Percentiles rank a stretch among this genome's conserved stretches.
These are phyloP conservation scores for Brachypodius melanocephalos DNA, from an alignment of 2,113 vertebrate genomes.

Conservation along the genomic window DNA sequence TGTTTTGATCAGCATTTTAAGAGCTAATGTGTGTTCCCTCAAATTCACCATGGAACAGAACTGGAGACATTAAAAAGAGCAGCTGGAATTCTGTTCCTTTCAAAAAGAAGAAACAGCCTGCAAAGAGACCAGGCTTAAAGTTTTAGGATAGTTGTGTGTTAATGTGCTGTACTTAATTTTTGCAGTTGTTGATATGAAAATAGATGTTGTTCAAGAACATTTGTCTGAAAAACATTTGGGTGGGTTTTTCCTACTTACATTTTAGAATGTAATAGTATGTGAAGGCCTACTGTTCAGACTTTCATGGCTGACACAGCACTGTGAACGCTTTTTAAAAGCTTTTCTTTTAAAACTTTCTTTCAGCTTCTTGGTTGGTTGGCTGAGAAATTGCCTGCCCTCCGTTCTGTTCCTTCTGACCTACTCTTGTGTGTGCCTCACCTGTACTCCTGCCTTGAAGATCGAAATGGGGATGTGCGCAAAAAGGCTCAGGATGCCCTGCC, in stretches of 20 bases:
- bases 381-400: conserved; percentile 88
- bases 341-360: conserved; percentile 23
- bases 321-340: neutral
- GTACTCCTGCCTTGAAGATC: conserved; percentile 91
- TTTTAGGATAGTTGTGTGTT: neutral
- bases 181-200: neutral
- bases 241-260: neutral
- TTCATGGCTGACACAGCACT: neutral
- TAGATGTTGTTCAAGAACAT: neutral
- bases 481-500: conserved; percentile 95
- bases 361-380: conserved; percentile 93
- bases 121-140: neutral
- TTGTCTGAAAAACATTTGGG: neutral
- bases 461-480: conserved; percentile 96
- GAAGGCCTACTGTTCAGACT: neutral
- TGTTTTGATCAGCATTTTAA: neutral
- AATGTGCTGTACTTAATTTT: neutral
- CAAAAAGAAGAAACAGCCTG: neutral
- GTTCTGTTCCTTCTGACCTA: conserved; percentile 85
- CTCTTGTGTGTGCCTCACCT: conserved; percentile 87
- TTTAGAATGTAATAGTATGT: neutral
- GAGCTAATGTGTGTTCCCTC: neutral
- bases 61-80: neutral
- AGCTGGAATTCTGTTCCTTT: neutral
- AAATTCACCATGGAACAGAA: neutral